Evolutionary conservation across 2,888 invertebrate species (phyloP), one percentile per base, ranked within the genome.

Genomic region (Nasonia oneida): DNA sequence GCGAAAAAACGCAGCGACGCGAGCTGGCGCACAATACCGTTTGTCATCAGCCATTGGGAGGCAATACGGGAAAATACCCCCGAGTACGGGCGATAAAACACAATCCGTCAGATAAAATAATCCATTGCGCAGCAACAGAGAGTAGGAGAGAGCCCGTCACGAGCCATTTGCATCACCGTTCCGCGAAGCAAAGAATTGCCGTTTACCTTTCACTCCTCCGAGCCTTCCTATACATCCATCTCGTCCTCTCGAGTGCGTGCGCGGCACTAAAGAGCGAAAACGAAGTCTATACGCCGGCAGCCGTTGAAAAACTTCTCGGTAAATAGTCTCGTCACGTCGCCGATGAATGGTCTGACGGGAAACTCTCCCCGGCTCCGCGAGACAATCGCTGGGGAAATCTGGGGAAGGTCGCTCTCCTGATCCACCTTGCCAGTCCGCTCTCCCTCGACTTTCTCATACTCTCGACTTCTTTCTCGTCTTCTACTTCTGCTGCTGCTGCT

Each of bases 341-440:
- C 92, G 91, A 92, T 93, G 92, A 93, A 93, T 92, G 91, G 92
- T 90, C 91, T 91, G 92, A 93, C 93, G 92, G 92, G 91, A 91
- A 61, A 61, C 57, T 61, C 57, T 61, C 57, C 92, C 91, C 89
- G 47, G 8, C 92, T 91, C 89, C 37, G 57, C 91, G 91, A 92
- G 92, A 93, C 92, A 93, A 93, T 92, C 93, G 91, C 93, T 92
- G 90, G 93, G 93, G 93, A 93, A 93, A 93, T 93, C 92, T 92
- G 91, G 89, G 89, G 88, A 88, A 89, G 89, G 85, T 88, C 89
- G 83, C 33, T 18, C 42, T 50, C 90, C 87, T 89, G 87, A 89
- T 89, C 89, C 87, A 89, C 88, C 88, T 86, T 67, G 53, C 77
- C 18, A 10, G 12, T 12, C 47, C 10, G 42, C 74, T 85, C 87